Percentiles rank a stretch among this genome's conserved stretches.
phyloP scores from a whole-genome alignment of 2,113 vertebrate genomes.

The Trogon melanurus region DNA sequence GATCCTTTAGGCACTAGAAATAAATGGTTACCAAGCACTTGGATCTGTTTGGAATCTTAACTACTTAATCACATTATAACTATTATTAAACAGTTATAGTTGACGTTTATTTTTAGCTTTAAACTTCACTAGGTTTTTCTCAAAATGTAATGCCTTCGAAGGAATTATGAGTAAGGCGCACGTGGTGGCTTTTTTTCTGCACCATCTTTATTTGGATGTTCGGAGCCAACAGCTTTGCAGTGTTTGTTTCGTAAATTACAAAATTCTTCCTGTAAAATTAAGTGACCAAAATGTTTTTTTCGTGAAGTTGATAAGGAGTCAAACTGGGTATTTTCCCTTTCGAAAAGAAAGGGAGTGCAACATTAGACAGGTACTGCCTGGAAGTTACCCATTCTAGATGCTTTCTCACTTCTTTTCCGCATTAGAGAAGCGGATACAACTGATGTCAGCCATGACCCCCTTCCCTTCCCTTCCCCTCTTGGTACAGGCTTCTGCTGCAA shows the following conservation, averaged over 20 bases:
- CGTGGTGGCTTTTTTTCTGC: background rate
- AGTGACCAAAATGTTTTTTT: background rate
- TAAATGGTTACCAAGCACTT: background rate
- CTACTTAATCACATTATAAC: background rate
- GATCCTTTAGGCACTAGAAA: background rate
- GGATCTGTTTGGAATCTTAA: background rate
- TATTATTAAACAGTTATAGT: background rate
- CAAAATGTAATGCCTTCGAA: background rate
- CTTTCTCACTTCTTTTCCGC: background rate
- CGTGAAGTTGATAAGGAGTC: background rate
- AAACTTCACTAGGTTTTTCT: background rate
- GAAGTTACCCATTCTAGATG: rapidly evolving
- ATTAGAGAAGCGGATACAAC: rapidly evolving
- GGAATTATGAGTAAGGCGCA: background rate
- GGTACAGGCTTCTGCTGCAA: background rate
- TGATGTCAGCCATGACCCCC: background rate
- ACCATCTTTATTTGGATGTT: background rate
- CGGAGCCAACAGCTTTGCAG: background rate
- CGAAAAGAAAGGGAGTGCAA: background rate
- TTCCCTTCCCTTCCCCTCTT: background rate
- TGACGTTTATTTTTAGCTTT: background rate
- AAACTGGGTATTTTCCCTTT: background rate
- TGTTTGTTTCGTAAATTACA: background rate
- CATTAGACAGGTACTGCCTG: background rate
- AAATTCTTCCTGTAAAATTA: background rate